phyloP scores from a whole-genome alignment of 2,797 vertebrate species.

The Pangasius krempfi region DNA sequence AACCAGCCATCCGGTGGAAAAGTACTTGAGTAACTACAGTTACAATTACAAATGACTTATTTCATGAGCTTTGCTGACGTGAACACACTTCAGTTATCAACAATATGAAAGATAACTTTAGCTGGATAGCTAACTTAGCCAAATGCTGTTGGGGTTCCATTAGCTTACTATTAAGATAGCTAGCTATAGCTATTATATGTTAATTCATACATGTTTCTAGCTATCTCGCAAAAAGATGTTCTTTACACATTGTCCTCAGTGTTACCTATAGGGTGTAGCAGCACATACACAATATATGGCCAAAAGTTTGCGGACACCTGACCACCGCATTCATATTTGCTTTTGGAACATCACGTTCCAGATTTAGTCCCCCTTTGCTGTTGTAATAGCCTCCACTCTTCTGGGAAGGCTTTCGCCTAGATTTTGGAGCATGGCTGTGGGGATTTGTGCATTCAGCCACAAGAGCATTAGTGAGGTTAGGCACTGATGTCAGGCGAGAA shows the following conservation, averaged over 20 bases:
- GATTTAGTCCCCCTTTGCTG: no score
- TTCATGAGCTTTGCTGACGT: not conserved
- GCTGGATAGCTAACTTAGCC: no score
- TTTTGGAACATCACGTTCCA: no score
- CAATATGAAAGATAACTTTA: not conserved
- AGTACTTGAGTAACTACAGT: not conserved
- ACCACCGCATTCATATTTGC: no score
- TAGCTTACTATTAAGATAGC: not conserved
- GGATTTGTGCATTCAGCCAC: no score
- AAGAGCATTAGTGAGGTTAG: no score
- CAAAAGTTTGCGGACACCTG: no score
- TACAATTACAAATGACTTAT: not conserved
- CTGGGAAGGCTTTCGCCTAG: no score
- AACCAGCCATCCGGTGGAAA: not conserved
- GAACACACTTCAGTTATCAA: not conserved
- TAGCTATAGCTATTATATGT: no score
- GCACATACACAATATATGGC: not conserved
- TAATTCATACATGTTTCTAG: not conserved
- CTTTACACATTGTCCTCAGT: not conserved
- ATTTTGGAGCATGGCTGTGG: no score
- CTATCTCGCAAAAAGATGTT: not conserved
- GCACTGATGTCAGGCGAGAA: no score
- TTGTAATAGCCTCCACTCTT: no score
- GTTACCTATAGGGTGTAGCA: not conserved
- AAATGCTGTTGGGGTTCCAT: not conserved